Conservation (phyloP, 2,797 vertebrate species). For the Catamblyrhynchus diadema region DNA sequence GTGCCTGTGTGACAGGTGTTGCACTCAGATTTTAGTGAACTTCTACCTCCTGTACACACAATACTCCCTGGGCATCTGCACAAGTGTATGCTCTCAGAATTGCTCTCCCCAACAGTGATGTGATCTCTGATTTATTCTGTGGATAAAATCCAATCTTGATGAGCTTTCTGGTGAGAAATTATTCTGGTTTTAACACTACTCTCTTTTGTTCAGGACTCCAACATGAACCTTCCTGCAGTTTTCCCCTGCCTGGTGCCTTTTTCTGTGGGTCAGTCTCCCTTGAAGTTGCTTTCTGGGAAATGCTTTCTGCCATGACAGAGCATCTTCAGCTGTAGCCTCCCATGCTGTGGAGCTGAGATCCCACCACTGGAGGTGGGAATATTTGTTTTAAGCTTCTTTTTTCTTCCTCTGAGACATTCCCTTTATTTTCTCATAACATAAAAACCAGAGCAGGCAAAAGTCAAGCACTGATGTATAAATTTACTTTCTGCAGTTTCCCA, state of each 20-base stretch:
- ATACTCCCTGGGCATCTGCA: fast-evolving
- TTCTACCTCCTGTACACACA: background rate
- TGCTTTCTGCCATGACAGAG: background rate
- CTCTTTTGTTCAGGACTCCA: background rate
- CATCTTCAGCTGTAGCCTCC: background rate
- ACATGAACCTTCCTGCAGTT: background rate
- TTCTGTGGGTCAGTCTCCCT: background rate
- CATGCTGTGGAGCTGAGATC: background rate
- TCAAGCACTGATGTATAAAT: background rate
- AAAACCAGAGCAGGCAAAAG: background rate
- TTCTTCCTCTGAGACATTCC: background rate
- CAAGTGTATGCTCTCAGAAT: fast-evolving
- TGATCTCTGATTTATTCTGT: background rate
- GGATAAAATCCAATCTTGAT: background rate
- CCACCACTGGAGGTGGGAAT: background rate
- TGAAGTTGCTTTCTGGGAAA: background rate
- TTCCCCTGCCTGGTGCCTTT: background rate
- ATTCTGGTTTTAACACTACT: background rate
- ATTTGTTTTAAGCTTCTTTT: background rate
- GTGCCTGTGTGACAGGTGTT: background rate
- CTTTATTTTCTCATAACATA: background rate
- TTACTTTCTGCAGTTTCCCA: background rate
- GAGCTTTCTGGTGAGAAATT: background rate
- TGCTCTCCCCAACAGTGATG: background rate
- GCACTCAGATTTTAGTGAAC: background rate